Evolutionary conservation across 2,113 vertebrate genomes (phyloP).

Genomic region (Peromyscus maniculatus): DNA sequence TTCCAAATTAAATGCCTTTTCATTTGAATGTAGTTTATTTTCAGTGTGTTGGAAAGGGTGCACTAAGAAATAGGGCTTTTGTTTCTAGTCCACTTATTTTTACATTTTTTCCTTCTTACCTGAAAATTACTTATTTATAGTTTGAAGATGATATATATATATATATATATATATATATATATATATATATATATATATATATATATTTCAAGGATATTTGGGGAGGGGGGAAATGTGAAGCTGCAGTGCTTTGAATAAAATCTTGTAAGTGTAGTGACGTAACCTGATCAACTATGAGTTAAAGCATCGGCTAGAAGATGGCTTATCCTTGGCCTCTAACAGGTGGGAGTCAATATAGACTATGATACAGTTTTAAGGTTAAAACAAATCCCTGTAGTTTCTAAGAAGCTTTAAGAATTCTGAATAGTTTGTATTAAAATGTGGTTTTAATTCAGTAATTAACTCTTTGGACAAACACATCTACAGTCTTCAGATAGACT

Average conservation of each 20-base stretch:
- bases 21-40: slow-evolving; percentile 87
- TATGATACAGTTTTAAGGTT: slow-evolving; percentile 72
- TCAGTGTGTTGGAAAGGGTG: slow-evolving; percentile 83
- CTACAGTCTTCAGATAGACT: slow-evolving; percentile 68
- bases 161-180: neutral
- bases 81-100: slow-evolving; percentile 78
- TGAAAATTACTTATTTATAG: slow-evolving; percentile 79
- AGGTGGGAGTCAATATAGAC: slow-evolving; percentile 84
- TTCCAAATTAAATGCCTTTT: slow-evolving; percentile 88
- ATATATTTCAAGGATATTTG: slow-evolving; percentile 64
- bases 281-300: slow-evolving; percentile 81
- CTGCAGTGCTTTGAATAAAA: slow-evolving; percentile 69
- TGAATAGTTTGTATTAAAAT: slow-evolving; percentile 68
- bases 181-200: slow-evolving; percentile 45
- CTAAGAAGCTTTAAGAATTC: slow-evolving; percentile 59
- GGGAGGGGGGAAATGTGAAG: slow-evolving; percentile 69
- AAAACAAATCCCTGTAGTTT: slow-evolving; percentile 65
- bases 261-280: slow-evolving; percentile 74
- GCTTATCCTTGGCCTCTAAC: slow-evolving; percentile 82
- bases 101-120: slow-evolving; percentile 80
- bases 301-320: slow-evolving; percentile 73
- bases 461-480: slow-evolving; percentile 69
- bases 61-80: slow-evolving; percentile 85
- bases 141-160: slow-evolving; percentile 66
- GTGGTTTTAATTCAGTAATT: slow-evolving; percentile 64